A percentile compares a stretch with the other conserved stretches of the same genome.
Evolutionary conservation across 2,888 invertebrate species (phyloP).

Genomic region (Xylocampa areola): DNA sequence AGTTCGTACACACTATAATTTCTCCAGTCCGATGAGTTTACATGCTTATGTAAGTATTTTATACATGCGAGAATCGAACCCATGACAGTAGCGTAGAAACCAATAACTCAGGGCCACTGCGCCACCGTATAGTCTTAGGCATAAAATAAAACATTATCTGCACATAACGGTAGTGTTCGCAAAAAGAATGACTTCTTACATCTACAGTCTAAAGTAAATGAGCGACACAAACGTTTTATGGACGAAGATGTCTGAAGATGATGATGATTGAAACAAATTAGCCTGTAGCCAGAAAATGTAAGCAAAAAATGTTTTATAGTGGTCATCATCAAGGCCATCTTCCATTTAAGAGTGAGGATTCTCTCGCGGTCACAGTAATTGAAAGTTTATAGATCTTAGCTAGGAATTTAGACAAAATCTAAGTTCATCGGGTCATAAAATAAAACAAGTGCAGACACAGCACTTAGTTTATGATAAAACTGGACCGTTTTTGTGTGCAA

Average conservation of each 20-base stretch:
- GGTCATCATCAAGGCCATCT: constrained; percentile 36
- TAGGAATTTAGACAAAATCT: constrained; percentile 74
- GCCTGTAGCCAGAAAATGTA: constrained; percentile 31
- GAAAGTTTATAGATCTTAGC: constrained; percentile 56
- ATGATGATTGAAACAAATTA: constrained; percentile 39
- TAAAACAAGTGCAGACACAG: constrained; percentile 65
- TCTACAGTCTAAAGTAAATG: constrained; percentile 15
- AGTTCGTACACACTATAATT: no score
- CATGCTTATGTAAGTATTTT: no score
- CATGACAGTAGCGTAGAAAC: no score
- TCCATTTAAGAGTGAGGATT: constrained; percentile 18
- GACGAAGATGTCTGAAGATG: constrained; percentile 22
- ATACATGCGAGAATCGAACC: no score
- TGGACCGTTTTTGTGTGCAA: constrained; percentile 77
- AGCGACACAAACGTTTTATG: constrained; percentile 23
- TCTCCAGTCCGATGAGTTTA: no score
- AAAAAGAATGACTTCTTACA: constrained; percentile 12
- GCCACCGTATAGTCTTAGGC: no score
- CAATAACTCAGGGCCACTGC: no score
- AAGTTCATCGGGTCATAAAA: constrained; percentile 74
- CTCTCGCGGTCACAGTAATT: constrained; percentile 50
- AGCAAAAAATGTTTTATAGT: constrained; percentile 20
- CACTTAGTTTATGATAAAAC: constrained; percentile 75
- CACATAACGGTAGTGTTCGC: constrained; percentile 13
- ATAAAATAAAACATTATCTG: background rate